Evolutionary conservation across 2,888 invertebrate genomes (phyloP).

Genomic region (Galerucella calmariensis): DNA sequence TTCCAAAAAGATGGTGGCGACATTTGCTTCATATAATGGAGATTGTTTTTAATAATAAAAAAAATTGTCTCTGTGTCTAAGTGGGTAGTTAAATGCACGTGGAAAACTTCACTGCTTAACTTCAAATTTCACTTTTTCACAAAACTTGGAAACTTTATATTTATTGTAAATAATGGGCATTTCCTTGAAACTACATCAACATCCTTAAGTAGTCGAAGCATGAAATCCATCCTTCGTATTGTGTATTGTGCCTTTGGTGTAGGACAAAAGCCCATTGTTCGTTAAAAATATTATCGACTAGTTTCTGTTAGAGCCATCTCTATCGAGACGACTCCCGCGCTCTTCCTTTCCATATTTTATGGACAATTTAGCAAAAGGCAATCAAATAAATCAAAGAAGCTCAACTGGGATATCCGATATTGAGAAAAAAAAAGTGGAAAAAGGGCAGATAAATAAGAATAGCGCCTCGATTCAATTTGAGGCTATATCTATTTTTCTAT

Average conservation of each 20-base stretch:
- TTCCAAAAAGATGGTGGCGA: no score
- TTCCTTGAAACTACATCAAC: background rate
- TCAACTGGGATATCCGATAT: conserved; percentile 35
- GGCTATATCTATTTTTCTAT: conserved; percentile 43
- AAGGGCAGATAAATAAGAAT: conserved; percentile 42
- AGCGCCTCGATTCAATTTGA: conserved; percentile 46
- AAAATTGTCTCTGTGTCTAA: no score
- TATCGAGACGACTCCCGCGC: background rate
- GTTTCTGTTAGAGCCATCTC: conserved; percentile 12
- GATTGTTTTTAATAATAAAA: no score
- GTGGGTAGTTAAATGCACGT: no score
- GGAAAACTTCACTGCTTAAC: no score
- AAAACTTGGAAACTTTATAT: no score
- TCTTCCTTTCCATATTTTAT: conserved; percentile 40
- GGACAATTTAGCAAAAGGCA: conserved; percentile 47
- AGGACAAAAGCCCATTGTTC: background rate
- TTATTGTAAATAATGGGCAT: no score
- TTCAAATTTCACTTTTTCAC: no score
- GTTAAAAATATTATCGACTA: background rate
- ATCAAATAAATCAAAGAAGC: conserved; percentile 46
- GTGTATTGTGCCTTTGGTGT: background rate
- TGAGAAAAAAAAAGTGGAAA: conserved; percentile 34
- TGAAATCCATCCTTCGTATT: background rate
- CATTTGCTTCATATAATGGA: no score
- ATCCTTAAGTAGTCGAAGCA: background rate